Evolutionary conservation across 2,888 invertebrate species (phyloP), one percentile per base, ranked within the genome.

Genomic region (Xylophagus ater): DNA sequence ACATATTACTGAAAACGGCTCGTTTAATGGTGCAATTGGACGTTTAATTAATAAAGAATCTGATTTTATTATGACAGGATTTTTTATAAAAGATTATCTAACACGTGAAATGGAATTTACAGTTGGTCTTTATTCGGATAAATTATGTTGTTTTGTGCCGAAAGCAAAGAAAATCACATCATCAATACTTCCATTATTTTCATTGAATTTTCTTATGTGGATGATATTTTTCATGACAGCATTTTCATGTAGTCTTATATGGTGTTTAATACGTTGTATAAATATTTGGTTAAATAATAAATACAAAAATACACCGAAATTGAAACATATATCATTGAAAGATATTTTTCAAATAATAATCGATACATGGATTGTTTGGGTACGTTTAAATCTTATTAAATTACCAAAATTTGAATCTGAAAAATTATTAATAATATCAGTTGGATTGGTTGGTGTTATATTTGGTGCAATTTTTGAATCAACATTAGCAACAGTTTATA

Each of bases 61-160:
- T 13, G 67, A 68, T 42, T 53, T 66, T 1, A 55, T 58, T 3
- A 51, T 65, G 37, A 55, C 62, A 2, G 62, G 64, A 1, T 59
- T 61, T 42, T 68, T 68, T 40, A 50, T 67, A 3, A 68, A 67
- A 46, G 62, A 63, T 35, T 68, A 68, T 41, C 53, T 58, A 0
- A 54, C 62, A 2, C 43, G 49, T 1, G 56, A 57, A 3, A 44
- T 66, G 1, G 59, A 57, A 37, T 66, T 66, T 41, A 59, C 60
- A 3, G 54, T 54, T 4, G 50, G 61, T 2, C 55, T 66, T 5
- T 60, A 60, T 45, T 57, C 54, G 44, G 67, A 68, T 29, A 51
- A 59, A 14, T 49, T 68, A 6, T 68, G 67, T 26, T 55, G 65
- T 21, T 55, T 57, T 34, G 64, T 67, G 4, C 55, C 56, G 30